Percentiles rank a stretch among this genome's conserved stretches.
These are phyloP conservation scores for Drosophila conformis DNA, from an alignment of 2,888 invertebrate species.

Conservation along the genomic window DNA sequence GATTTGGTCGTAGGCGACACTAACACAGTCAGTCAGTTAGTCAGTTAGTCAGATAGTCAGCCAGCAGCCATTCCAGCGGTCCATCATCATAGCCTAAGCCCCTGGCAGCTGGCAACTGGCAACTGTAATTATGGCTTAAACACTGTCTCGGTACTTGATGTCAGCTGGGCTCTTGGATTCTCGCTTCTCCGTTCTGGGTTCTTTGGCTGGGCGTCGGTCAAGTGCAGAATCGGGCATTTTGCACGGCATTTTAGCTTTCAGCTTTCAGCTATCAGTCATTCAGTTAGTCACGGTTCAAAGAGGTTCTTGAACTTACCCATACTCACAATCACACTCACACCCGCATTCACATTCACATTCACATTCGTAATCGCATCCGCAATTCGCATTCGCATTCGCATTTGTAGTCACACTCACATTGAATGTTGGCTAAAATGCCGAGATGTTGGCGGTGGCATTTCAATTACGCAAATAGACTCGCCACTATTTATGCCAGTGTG, in stretches of 20 bases:
- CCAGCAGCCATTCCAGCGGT: background rate
- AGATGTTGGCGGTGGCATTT: slow-evolving; percentile 71
- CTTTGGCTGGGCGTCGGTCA: slow-evolving; percentile 62
- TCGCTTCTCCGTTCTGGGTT: slow-evolving; percentile 6
- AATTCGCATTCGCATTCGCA: slow-evolving; percentile 18
- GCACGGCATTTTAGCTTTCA: slow-evolving; percentile 65
- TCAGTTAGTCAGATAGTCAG: slow-evolving; percentile 6
- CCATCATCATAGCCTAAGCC: slow-evolving; percentile 21
- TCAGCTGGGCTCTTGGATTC: slow-evolving; percentile 36
- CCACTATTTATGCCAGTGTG: slow-evolving; percentile 1
- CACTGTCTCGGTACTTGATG: slow-evolving; percentile 49
- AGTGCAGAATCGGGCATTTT: slow-evolving; percentile 71
- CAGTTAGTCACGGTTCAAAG: slow-evolving; percentile 75
- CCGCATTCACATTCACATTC: slow-evolving; percentile 27
- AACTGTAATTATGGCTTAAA: slow-evolving; percentile 65
- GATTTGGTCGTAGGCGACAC: slow-evolving; percentile 70
- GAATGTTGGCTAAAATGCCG: slow-evolving; percentile 39
- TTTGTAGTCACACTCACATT: slow-evolving; percentile 30
- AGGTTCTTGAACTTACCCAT: slow-evolving; percentile 67
- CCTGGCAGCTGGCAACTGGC: slow-evolving; percentile 8
- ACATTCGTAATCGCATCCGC: slow-evolving; percentile 20
- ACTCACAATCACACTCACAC: slow-evolving; percentile 31
- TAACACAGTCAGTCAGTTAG: slow-evolving; percentile 47
- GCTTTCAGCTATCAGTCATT: slow-evolving; percentile 75
- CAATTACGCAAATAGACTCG: slow-evolving; percentile 70